phyloP scores from a whole-genome alignment of 2,113 vertebrate species.

The Pandion haliaetus region DNA sequence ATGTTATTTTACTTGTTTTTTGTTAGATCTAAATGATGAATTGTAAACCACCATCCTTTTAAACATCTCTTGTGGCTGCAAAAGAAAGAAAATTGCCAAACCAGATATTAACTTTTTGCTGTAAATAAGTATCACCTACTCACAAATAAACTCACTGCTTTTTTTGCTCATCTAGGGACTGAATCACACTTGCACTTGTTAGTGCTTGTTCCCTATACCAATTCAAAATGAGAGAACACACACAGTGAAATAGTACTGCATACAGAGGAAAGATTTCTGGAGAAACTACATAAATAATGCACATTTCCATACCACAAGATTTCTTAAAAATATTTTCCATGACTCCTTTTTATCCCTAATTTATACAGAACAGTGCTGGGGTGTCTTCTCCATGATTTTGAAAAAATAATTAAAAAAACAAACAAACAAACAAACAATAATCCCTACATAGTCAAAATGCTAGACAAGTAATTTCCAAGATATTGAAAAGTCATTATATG shows the following conservation, averaged over 20 bases:
- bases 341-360: neutral
- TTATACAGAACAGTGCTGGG: neutral
- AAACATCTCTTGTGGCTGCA: conserved; percentile 96
- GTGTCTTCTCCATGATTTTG: neutral
- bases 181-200: neutral
- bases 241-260: neutral
- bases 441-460: neutral
- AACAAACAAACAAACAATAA: too few relatives aligned
- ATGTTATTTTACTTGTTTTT: conserved; percentile 82
- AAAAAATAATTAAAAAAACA: neutral
- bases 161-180: neutral
- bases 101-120: conserved; percentile 13
- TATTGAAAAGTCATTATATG: neutral
- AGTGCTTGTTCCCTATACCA: neutral
- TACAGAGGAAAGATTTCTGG: neutral
- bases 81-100: conserved; percentile 69
- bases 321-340: neutral
- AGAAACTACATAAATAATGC: neutral
- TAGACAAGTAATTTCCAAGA: neutral
- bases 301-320: neutral
- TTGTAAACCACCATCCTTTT: conserved; percentile 99
- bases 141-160: neutral
- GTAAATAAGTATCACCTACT: neutral
- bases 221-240: neutral
- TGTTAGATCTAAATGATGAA: conserved; percentile 90